phyloP scores from a whole-genome alignment of 1,140 invertebrate species.

The Drosophila chauvacae region DNA sequence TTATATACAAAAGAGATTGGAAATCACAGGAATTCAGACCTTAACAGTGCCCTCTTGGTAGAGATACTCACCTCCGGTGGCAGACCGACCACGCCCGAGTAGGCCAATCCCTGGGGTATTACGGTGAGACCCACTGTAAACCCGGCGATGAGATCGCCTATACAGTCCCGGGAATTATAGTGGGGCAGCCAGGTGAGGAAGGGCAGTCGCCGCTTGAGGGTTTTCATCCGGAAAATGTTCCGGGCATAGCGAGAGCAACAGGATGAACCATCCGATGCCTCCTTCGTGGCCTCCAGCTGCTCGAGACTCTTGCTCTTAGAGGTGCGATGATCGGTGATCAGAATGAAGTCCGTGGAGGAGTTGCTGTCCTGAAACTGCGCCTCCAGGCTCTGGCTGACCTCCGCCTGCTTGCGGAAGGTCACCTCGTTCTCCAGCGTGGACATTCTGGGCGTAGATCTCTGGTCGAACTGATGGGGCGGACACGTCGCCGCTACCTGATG shows the following conservation, averaged over 20 bases:
- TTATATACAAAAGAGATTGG: not conserved
- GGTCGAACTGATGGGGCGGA: slow-evolving; percentile 34
- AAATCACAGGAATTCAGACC: not conserved
- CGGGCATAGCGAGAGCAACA: slow-evolving; percentile 49
- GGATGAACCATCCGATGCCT: slow-evolving; percentile 26
- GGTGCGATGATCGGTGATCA: slow-evolving; percentile 79
- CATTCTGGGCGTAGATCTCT: slow-evolving; percentile 61
- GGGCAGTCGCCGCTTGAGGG: slow-evolving; percentile 89
- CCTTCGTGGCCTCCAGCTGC: slow-evolving; percentile 62
- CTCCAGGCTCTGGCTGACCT: slow-evolving; percentile 67
- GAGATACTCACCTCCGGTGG: slow-evolving; percentile 86
- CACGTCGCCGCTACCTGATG: slow-evolving; percentile 57
- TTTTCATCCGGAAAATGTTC: slow-evolving; percentile 86
- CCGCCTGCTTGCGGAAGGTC: slow-evolving; percentile 70
- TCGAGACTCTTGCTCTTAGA: slow-evolving; percentile 69
- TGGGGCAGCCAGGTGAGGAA: slow-evolving; percentile 90
- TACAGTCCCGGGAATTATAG: slow-evolving; percentile 87
- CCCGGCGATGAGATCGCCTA: slow-evolving; percentile 92
- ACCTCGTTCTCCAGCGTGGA: slow-evolving; percentile 76
- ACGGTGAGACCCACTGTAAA: slow-evolving; percentile 94
- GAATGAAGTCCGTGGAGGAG: slow-evolving; percentile 71
- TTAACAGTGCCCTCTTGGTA: not conserved
- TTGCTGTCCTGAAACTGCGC: slow-evolving; percentile 60
- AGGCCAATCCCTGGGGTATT: slow-evolving; percentile 92
- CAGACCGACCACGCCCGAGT: slow-evolving; percentile 93